A percentile compares a stretch with the other conserved stretches of the same genome.
phyloP scores from a whole-genome alignment of 1,140 invertebrate genomes.

The Pseudomyrmex dendroicus region DNA sequence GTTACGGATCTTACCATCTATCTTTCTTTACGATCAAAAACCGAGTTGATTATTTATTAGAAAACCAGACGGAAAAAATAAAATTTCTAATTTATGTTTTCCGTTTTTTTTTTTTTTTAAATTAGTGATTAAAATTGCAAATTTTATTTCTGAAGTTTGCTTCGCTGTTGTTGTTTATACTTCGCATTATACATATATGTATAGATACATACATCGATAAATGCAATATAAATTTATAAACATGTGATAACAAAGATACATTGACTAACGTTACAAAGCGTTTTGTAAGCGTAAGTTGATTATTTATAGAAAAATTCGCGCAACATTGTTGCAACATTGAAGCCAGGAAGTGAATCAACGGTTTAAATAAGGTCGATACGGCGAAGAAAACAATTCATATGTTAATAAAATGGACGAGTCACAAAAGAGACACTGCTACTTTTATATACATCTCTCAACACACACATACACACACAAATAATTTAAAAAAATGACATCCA shows the following conservation, averaged over 20 bases:
- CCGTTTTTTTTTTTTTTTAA: not conserved
- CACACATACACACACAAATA: too few relatives aligned
- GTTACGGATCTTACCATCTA: not conserved
- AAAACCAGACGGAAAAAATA: not conserved
- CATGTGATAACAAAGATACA: not conserved
- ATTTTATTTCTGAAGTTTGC: too few relatives aligned
- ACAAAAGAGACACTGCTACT: not conserved
- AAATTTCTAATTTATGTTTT: slow-evolving; percentile 13
- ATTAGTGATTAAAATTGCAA: too few relatives aligned
- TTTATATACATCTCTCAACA: too few relatives aligned
- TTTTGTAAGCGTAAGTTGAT: not conserved
- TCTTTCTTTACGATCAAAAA: not conserved
- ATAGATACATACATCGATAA: not conserved
- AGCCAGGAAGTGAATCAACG: not conserved
- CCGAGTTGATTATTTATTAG: not conserved
- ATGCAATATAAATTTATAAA: not conserved
- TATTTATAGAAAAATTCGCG: not conserved
- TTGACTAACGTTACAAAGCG: slow-evolving; percentile 21
- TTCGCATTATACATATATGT: not conserved
- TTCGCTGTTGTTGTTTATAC: too few relatives aligned
- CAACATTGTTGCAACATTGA: slow-evolving; percentile 25
- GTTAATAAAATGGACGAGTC: slow-evolving; percentile 12
- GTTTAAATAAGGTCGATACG: slow-evolving; percentile 6
- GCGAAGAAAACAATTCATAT: slow-evolving; percentile 24
- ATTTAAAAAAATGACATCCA: too few relatives aligned